Evolutionary conservation across 2,113 vertebrate genomes (phyloP).

Genomic region (Pteruthius melanotis): DNA sequence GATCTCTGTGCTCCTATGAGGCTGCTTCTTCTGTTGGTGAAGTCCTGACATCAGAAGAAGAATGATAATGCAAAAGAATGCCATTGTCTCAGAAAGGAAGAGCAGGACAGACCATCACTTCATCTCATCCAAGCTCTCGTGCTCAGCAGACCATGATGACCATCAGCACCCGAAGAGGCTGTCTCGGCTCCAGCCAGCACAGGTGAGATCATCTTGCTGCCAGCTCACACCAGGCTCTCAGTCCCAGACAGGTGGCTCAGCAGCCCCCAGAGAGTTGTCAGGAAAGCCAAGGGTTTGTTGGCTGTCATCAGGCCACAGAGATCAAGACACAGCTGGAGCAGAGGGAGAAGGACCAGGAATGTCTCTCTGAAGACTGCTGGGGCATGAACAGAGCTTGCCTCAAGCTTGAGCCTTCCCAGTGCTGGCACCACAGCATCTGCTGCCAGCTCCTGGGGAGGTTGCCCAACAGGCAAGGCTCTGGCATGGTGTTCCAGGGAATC

Average conservation of each 20-base stretch:
- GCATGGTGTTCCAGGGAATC: fast-evolving
- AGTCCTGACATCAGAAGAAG: neutral
- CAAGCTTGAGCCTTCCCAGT: fast-evolving
- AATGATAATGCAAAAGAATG: neutral
- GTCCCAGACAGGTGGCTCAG: neutral
- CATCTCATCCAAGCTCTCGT: neutral
- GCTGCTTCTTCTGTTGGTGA: neutral
- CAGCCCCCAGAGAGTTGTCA: neutral
- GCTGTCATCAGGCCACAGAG: fast-evolving
- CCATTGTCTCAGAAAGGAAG: neutral
- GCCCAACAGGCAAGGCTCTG: fast-evolving
- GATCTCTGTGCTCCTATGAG: neutral
- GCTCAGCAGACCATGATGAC: neutral
- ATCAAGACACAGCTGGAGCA: neutral
- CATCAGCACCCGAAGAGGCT: neutral
- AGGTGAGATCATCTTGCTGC: fast-evolving
- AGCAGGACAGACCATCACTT: neutral
- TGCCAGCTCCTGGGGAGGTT: neutral
- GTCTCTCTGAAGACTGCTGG: neutral
- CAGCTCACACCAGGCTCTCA: neutral
- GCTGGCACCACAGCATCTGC: fast-evolving
- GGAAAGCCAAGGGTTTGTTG: neutral
- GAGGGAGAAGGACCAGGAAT: neutral
- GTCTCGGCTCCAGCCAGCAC: neutral
- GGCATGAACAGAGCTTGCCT: fast-evolving